Evolutionary conservation across 2,888 invertebrate genomes (phyloP), one percentile per base, ranked within the genome.

Genomic region (Mamestra brassicae): DNA sequence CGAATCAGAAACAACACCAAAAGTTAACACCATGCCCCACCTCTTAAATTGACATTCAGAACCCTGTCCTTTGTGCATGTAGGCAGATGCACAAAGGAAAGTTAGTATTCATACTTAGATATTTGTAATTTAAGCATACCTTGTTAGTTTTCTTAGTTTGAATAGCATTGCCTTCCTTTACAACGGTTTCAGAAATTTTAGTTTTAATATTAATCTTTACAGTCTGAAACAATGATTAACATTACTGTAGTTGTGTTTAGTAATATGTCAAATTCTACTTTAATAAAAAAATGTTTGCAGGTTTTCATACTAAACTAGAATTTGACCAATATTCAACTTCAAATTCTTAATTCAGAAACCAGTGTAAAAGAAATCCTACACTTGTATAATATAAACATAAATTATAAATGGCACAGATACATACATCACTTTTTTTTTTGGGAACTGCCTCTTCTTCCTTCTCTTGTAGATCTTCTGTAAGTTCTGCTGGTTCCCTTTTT

Each of bases 121-220:
- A 13, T 13, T 4, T 13, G 47, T 47, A 13, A 52, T 36, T 13
- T 36, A 55, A 61, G 74, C 64, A 54, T 75, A 87, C 86, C 83
- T 87, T 87, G 63, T 52, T 72, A 38, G 50, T 38, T 84, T 86
- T 87, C 63, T 89, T 89, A 17, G 74, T 81, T 75, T 73, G 57
- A 15, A 66, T 68, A 17, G 74, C n/a, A 71, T 57, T 66, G 69
- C 76, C 78, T 47, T 76, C 70, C 8, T 73, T 79, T 36, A 70
- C 11, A 36, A 52, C 34, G 47, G 60, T 55, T 36, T 76, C 67
- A 38, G 58, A 50, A 45, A 68, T 61, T 45, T 81, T 81, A 66
- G 62, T 45, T 85, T 87, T 79, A 42, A 68, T 70, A 62, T 42
- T 8, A 45, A 17, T 55, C 0, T 60, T 34, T 36, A 65, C 63